Base-by-base conservation (phyloP, 1,140 invertebrate species). In the Sycophaga agraensis region DNA sequence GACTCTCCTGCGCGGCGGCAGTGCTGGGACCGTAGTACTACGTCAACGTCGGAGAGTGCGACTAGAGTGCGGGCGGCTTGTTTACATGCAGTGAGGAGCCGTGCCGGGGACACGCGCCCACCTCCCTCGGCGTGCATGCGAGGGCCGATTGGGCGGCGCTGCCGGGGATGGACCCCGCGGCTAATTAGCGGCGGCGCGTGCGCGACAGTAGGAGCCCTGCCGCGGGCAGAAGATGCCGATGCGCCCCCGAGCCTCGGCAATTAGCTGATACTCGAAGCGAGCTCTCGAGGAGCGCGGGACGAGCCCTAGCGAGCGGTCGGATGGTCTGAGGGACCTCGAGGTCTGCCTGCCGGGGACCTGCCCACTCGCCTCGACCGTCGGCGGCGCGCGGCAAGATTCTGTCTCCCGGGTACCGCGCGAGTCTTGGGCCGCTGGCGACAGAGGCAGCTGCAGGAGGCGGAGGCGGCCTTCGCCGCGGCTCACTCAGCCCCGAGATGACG, bases 401-500 rank as follows among this genome's bases (percentile, higher is more conserved):
- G 72, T 79, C 78, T 63, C 73, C 77, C 67, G 69, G 73, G 69
- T 74, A 76, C 61, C 70, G 66, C 31, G 65, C 66, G 50, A 79
- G 75, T 78, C 73, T 74, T 74, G 78, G 74, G 70, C 71, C 75
- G 73, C 72, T 73, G 69, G 77, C 73, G 67, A 71, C 74, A 70
- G 73, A 69, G 71, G 71, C 75, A 64, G 14, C 51, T 12, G 43
- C 22, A 19, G 39, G 51, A 28, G 35, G 37, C 12, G 35, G 37
- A 17, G 16, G 39, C 34, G 34, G 26, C 26, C 26, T 17, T 24
- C 39, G 50, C 59, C 72, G 65, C 39, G 74, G 74, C 69, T 73
- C 70, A 64, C 70, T 69, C 64, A 79, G 73, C 68, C 74, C 73
- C 65, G 67, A 72, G 72, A 81, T 80, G 79, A 80, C 78, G 75